phyloP scores from a whole-genome alignment of 2,888 invertebrate genomes.

The Leptothorax acervorum region DNA sequence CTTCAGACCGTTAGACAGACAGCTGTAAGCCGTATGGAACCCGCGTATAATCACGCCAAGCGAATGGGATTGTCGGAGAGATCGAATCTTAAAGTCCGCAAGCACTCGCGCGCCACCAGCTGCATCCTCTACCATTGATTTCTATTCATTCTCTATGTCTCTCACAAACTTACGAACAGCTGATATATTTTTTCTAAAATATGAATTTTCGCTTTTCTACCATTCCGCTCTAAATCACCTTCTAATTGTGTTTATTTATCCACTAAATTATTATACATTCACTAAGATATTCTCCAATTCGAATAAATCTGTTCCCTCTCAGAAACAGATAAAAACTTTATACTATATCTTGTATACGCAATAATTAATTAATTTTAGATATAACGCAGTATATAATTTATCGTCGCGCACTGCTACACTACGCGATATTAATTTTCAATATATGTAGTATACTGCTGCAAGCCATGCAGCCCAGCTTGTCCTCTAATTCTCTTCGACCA shows the following conservation, averaged over 20 bases:
- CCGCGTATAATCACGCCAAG: slow-evolving; percentile 31
- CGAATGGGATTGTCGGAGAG: slow-evolving; percentile 23
- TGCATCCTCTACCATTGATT: background rate
- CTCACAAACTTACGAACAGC: background rate
- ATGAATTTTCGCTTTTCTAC: background rate
- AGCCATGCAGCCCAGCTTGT: slow-evolving; percentile 7
- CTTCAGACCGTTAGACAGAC: slow-evolving; percentile 68
- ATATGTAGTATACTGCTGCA: background rate
- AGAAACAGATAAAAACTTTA: background rate
- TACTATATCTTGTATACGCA: background rate
- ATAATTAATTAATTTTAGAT: slow-evolving; percentile 20
- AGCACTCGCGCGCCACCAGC: background rate
- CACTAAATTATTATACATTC: background rate
- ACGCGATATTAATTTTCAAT: slow-evolving; percentile 43
- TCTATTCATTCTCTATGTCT: background rate
- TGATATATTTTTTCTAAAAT: background rate
- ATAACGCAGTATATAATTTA: slow-evolving; percentile 16
- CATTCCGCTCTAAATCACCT: background rate
- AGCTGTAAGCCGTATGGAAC: slow-evolving; percentile 43
- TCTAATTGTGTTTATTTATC: background rate
- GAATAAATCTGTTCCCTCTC: background rate
- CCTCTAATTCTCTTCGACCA: slow-evolving; percentile 47
- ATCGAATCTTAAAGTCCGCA: slow-evolving; percentile 41
- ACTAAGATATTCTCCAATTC: background rate
- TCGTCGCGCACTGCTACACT: background rate